phyloP scores from a whole-genome alignment of 2,888 invertebrate genomes.

The Seladonia tumulorum region DNA sequence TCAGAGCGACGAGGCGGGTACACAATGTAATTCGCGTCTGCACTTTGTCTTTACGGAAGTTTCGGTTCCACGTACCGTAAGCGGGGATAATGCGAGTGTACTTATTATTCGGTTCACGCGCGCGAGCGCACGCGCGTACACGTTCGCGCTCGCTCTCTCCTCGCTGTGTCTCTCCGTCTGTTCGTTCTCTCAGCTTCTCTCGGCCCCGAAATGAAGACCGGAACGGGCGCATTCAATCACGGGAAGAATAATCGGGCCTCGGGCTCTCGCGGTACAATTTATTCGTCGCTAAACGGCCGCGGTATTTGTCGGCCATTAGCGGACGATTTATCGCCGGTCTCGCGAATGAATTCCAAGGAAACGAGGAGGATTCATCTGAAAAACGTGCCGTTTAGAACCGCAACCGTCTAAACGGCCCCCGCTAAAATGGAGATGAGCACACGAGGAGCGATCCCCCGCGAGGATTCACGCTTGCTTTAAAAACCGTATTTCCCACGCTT shows the following conservation, averaged over 20 bases:
- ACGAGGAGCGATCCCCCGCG: neutral
- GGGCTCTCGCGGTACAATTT: slow-evolving; percentile 24
- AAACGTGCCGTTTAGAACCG: slow-evolving; percentile 8
- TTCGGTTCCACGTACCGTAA: slow-evolving; percentile 35
- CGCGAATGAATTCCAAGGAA: slow-evolving; percentile 33
- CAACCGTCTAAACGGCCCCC: neutral
- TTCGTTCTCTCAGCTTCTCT: neutral
- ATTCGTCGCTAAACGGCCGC: slow-evolving; percentile 28
- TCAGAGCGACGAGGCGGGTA: slow-evolving; percentile 36
- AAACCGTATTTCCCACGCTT: neutral
- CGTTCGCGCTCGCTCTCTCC: neutral
- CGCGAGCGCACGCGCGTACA: neutral
- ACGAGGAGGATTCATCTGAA: neutral
- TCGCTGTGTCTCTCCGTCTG: neutral
- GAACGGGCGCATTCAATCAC: slow-evolving; percentile 40
- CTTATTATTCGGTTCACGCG: slow-evolving; percentile 53
- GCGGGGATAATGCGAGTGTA: slow-evolving; percentile 48
- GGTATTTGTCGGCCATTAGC: slow-evolving; percentile 48
- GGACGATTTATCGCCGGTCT: slow-evolving; percentile 39
- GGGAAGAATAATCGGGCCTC: slow-evolving; percentile 29
- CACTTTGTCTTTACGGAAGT: slow-evolving; percentile 55
- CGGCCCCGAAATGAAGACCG: slow-evolving; percentile 11
- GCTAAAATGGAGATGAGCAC: neutral
- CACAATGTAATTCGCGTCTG: slow-evolving; percentile 60
- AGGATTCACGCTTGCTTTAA: neutral